Percentiles rank a stretch among this genome's conserved stretches.
Conservation (phyloP, 2,888 invertebrate genomes). For the Aquatica leii region DNA sequence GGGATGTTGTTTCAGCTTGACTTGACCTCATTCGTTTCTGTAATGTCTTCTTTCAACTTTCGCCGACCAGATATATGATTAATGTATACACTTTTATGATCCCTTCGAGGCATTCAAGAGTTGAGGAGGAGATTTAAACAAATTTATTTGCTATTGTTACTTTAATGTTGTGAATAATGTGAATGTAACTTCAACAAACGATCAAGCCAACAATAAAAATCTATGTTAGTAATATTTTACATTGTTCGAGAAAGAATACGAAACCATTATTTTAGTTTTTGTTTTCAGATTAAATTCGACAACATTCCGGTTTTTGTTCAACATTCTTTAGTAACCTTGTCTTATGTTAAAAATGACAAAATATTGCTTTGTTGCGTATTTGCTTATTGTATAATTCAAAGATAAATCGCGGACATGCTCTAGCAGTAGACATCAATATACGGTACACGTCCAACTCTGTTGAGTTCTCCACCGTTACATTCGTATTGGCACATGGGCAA, state of each 20-base stretch:
- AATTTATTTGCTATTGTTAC: slow-evolving; percentile 23
- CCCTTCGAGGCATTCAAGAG: slow-evolving; percentile 15
- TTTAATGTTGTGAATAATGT: slow-evolving; percentile 14
- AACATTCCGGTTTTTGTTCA: no score
- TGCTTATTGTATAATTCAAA: no score
- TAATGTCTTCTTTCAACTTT: slow-evolving; percentile 62
- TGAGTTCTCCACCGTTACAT: no score
- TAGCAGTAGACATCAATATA: no score
- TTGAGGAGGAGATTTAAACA: slow-evolving; percentile 14
- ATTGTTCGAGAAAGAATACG: not conserved
- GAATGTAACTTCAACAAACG: slow-evolving; percentile 8
- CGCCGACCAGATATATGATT: slow-evolving; percentile 55
- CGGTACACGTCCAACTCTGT: no score
- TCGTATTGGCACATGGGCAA: no score
- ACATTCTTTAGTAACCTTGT: no score
- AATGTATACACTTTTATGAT: slow-evolving; percentile 50
- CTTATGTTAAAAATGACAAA: no score
- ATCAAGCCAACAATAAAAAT: not conserved
- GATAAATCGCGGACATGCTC: no score
- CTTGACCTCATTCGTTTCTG: slow-evolving; percentile 61
- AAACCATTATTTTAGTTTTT: not conserved
- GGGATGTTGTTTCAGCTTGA: slow-evolving; percentile 60
- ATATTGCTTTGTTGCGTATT: no score
- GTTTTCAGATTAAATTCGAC: not conserved
- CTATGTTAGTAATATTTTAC: slow-evolving; percentile 7